Evolutionary conservation across 2,888 invertebrate genomes (phyloP).

Genomic region (Mylabris sibirica): DNA sequence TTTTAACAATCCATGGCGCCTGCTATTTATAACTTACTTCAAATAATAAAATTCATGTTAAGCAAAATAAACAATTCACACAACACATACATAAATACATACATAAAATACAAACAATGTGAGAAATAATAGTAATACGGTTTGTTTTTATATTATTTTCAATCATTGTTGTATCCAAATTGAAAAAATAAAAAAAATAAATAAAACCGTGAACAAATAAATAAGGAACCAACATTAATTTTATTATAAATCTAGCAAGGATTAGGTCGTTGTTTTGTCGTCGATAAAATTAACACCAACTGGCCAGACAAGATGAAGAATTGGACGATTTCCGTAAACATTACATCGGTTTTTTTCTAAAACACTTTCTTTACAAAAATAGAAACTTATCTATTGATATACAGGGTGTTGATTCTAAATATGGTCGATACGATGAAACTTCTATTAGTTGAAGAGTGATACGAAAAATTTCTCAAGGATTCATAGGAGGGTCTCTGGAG

Average conservation of each 20-base stretch:
- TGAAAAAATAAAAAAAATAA: not conserved
- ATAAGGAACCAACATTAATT: not conserved
- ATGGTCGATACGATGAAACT: no score
- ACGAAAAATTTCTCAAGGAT: no score
- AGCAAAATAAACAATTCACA: constrained; percentile 45
- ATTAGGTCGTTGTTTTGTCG: not conserved
- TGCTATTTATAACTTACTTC: constrained; percentile 46
- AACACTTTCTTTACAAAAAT: not conserved
- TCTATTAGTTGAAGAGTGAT: no score
- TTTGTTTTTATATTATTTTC: constrained; percentile 1
- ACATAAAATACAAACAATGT: not conserved
- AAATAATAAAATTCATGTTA: constrained; percentile 44
- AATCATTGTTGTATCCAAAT: not conserved
- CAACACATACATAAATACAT: constrained; percentile 24
- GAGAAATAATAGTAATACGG: not conserved
- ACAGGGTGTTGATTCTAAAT: no score
- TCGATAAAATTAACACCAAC: not conserved
- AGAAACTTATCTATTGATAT: not conserved
- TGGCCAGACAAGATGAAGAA: not conserved
- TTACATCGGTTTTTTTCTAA: not conserved
- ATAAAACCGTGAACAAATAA: no score
- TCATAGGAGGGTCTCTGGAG: no score
- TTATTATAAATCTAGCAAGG: not conserved
- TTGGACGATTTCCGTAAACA: constrained; percentile 4
- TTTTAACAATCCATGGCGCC: constrained; percentile 49